These are phyloP conservation scores for Pseudopodoces humilis DNA, from an alignment of 2,113 vertebrate genomes.

Conservation along the genomic window DNA sequence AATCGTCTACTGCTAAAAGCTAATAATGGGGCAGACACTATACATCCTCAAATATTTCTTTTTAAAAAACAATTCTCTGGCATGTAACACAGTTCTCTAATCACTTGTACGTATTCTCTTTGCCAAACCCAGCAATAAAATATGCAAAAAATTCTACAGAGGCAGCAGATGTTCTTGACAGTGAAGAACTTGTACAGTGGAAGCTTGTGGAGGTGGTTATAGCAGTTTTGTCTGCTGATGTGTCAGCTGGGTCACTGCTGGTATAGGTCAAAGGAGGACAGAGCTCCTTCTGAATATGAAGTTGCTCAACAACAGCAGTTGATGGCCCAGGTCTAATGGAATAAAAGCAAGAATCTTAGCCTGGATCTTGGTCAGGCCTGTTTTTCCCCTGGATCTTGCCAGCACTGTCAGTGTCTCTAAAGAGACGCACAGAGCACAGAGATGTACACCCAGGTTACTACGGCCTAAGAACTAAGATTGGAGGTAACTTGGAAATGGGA, in stretches of 20 bases:
- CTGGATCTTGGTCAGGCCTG: background rate
- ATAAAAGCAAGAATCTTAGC: background rate
- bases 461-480: background rate
- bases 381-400: background rate
- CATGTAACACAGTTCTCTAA: background rate
- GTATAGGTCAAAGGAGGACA: background rate
- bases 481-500: background rate
- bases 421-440: rapidly evolving
- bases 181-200: background rate
- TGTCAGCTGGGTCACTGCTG: background rate
- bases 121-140: background rate
- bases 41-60: background rate
- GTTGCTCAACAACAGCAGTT: background rate
- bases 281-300: background rate
- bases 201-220: background rate
- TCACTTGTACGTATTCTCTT: background rate
- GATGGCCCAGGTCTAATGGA: background rate
- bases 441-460: background rate
- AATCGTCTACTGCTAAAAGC: background rate
- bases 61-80: background rate
- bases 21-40: background rate
- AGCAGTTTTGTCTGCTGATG: background rate
- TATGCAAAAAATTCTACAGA: background rate
- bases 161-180: background rate
- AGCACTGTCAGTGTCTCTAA: background rate